Evolutionary conservation across 1,140 invertebrate species (phyloP).

Genomic region (Ooceraea biroi): DNA sequence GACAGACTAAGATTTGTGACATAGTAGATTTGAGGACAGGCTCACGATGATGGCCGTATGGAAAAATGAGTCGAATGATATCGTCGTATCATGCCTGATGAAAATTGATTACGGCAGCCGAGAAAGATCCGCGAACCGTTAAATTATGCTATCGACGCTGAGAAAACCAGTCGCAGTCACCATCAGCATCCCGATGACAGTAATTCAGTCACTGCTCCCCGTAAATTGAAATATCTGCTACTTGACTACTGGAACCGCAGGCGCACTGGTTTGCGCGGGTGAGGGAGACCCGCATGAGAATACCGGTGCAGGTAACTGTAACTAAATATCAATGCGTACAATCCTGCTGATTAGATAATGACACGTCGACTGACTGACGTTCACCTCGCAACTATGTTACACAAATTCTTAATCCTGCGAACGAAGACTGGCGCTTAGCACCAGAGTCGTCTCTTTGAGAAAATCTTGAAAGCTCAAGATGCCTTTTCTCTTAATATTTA

Average conservation of each 20-base stretch:
- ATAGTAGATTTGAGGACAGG: too few species aligned
- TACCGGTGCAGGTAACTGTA: conserved; percentile 37
- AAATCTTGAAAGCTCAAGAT: too few species aligned
- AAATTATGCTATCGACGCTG: conserved; percentile 16
- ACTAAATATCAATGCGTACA: neutral
- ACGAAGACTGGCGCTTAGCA: too few species aligned
- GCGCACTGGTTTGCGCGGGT: neutral
- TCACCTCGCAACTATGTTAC: neutral
- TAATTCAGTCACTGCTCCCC: conserved; percentile 62
- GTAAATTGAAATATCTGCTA: conserved; percentile 66
- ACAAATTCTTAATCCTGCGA: neutral
- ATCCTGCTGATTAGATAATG: conserved; percentile 61
- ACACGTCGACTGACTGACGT: neutral
- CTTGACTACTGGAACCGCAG: neutral
- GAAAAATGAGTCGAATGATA: neutral
- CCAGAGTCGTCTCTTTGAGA: too few species aligned
- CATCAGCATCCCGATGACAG: neutral
- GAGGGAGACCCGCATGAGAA: conserved; percentile 10
- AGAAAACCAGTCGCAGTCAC: conserved; percentile 8
- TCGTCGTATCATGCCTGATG: neutral
- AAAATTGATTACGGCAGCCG: neutral
- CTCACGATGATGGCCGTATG: too few species aligned
- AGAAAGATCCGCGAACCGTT: neutral
- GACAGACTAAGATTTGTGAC: too few species aligned
- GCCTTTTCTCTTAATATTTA: too few species aligned